These are phyloP conservation scores for Paralichthys olivaceus DNA, from an alignment of 2,113 vertebrate species.

Conservation along the genomic window DNA sequence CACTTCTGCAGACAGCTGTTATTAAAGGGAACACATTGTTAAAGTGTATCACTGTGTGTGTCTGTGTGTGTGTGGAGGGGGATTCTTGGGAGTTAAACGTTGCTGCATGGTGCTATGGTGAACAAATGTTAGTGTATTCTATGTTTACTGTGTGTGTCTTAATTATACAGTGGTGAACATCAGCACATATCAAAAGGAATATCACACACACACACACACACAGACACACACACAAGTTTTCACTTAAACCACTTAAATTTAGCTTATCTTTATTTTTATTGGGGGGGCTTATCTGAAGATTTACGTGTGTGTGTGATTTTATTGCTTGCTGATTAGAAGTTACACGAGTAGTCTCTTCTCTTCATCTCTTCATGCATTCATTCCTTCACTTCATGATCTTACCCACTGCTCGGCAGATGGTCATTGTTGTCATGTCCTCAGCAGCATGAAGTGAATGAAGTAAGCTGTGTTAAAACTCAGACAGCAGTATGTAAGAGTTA, in stretches of 20 bases:
- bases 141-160: not conserved
- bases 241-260: too few species aligned
- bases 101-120: not conserved
- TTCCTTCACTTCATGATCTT: not conserved
- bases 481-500: not conserved
- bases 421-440: not conserved
- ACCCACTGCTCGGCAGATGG: not conserved
- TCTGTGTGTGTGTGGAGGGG: not conserved
- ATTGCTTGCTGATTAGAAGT: not conserved
- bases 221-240: not conserved
- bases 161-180: not conserved
- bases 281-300: too few species aligned
- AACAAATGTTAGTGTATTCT: not conserved
- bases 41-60: slow-evolving; percentile 8
- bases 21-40: slow-evolving; percentile 43
- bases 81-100: not conserved
- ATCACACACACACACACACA: not conserved
- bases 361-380: not conserved
- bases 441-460: not conserved
- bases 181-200: too few species aligned
- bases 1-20: slow-evolving; percentile 35
- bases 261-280: too few species aligned
- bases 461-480: not conserved
- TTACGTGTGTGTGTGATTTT: not conserved
- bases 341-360: not conserved